Conservation (phyloP, 2,888 invertebrate genomes). For the Pristionchus maxplancki region DNA sequence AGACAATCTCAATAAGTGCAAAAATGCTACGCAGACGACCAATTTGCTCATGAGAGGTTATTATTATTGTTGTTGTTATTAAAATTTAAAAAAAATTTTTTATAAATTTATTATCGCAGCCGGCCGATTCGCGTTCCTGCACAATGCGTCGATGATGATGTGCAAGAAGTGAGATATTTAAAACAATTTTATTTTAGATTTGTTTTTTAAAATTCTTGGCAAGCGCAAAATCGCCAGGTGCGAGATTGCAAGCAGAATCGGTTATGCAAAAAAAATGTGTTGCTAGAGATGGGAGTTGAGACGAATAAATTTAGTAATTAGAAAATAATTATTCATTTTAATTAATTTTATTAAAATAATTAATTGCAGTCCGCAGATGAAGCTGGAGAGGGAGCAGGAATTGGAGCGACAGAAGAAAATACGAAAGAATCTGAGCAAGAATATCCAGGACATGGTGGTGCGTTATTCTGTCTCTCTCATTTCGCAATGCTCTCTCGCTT, state of each 20-base stretch:
- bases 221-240: too few relatives aligned
- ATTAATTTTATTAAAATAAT: not conserved
- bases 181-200: not conserved
- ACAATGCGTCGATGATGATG: conserved; percentile 6
- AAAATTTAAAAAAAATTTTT: not conserved
- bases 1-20: not conserved
- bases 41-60: not conserved
- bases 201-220: too few relatives aligned
- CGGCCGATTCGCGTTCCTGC: not conserved
- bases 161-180: not conserved
- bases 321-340: too few relatives aligned
- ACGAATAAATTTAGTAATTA: not conserved
- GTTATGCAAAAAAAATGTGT: too few relatives aligned
- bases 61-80: not conserved
- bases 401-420: not conserved
- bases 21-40: not conserved
- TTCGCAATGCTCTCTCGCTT: too few relatives aligned
- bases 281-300: too few relatives aligned
- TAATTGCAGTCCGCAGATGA: not conserved
- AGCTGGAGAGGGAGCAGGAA: not conserved
- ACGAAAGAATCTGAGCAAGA: not conserved
- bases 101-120: not conserved
- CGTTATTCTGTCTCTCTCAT: too few relatives aligned
- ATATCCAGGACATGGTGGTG: conserved; percentile 12
- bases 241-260: too few relatives aligned